Conservation (phyloP, 1,140 invertebrate genomes). For the Neoseiulus cucumeris region DNA sequence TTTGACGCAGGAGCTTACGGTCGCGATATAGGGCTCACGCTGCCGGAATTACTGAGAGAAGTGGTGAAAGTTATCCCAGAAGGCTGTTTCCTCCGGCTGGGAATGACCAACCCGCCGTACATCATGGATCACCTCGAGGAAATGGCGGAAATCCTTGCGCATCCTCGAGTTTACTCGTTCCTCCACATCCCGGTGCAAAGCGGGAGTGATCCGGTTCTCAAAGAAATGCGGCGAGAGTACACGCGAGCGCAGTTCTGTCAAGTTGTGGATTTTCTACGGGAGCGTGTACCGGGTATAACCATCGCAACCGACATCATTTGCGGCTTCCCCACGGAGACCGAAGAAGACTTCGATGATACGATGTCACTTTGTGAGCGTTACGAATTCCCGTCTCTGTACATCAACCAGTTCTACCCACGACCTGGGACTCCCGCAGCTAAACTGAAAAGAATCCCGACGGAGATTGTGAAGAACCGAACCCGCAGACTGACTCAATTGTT, state of each 20-base stretch:
- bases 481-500: slow-evolving; percentile 74
- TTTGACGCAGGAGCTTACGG: slow-evolving; percentile 48
- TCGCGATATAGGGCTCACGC: slow-evolving; percentile 64
- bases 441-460: slow-evolving; percentile 55
- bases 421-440: slow-evolving; percentile 84
- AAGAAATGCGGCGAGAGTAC: slow-evolving; percentile 94
- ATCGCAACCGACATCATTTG: slow-evolving; percentile 97
- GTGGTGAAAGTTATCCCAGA: slow-evolving; percentile 77
- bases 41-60: slow-evolving; percentile 65
- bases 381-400: slow-evolving; percentile 80
- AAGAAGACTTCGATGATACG: slow-evolving; percentile 71
- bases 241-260: slow-evolving; percentile 61
- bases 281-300: slow-evolving; percentile 59
- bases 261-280: slow-evolving; percentile 24
- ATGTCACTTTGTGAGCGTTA: slow-evolving; percentile 63
- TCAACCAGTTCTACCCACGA: slow-evolving; percentile 91
- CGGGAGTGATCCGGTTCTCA: slow-evolving; percentile 73
- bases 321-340: slow-evolving; percentile 91
- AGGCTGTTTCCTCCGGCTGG: slow-evolving; percentile 51
- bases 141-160: slow-evolving; percentile 65
- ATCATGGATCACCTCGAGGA: slow-evolving; percentile 83
- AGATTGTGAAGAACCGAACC: slow-evolving; percentile 69
- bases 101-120: slow-evolving; percentile 97
- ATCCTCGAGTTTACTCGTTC: slow-evolving; percentile 80
- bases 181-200: slow-evolving; percentile 93